Evolutionary conservation across 2,113 vertebrate species (phyloP), one percentile per base, ranked within the genome.

Genomic region (Zosterops borbonicus): DNA sequence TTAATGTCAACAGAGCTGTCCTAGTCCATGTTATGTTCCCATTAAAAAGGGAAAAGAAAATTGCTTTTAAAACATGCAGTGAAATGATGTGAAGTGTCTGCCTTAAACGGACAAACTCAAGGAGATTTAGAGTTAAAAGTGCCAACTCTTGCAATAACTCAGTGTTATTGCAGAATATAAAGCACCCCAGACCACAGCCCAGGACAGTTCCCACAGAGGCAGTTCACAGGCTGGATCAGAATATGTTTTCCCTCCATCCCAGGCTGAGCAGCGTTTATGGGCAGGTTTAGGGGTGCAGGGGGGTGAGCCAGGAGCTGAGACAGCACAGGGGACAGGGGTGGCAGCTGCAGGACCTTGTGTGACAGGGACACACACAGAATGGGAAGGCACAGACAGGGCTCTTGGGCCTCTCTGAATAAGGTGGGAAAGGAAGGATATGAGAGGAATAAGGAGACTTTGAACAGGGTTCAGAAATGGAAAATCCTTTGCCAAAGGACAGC

Each of bases 1-100:
- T 93, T 90, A 95, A 96, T 68, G 93, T 96, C 96, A 97, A 93
- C 94, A 94, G 94, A 94, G 46, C 85, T 90, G 88, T 94, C 94
- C 88, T 71, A 88, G 90, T 56, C 63, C 75, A 67, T 64, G 88
- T 95, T 94, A 95, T 68, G 69, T 52, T 87, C 63, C 83, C 80
- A 91, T 96, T 96, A 94, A 92, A 95, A 95, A 85, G 68, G 69
- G 83, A 89, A 95, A 95, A 92, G 96, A 96, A 96, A 96, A 95
- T 94, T 90, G 91, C 83, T 95, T 97, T 94, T 76, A 92, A 96
- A 96, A 96, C 37, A 65, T 89, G 80, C 86, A 95, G 80, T 94
- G 83, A 95, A 94, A 93, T 62, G 80, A 96, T 93, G 88, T 92
- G 95, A 93, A 96, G 44, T 90, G 80, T 82, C 90, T 97, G 92